A percentile compares a stretch with the other conserved stretches of the same genome.
phyloP scores from a whole-genome alignment of 1,140 invertebrate species.

The Ylistrum balloti region DNA sequence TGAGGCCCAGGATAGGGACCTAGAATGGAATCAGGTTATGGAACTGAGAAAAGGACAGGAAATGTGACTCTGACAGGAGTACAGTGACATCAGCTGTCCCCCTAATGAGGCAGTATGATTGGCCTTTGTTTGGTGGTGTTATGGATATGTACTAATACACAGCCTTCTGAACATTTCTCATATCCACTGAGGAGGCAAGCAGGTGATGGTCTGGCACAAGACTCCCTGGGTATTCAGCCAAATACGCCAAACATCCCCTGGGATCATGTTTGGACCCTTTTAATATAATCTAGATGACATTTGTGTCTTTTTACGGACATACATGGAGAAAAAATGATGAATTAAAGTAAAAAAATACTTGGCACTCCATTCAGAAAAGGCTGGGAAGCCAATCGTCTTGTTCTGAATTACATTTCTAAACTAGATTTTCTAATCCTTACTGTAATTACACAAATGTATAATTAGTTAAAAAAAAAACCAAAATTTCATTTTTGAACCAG shows the following conservation, averaged over 20 bases:
- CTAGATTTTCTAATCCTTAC: slow-evolving; percentile 7
- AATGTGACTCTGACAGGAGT: too few relatives aligned
- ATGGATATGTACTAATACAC: background rate
- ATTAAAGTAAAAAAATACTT: background rate
- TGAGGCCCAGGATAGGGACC: too few relatives aligned
- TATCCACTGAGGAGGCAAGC: background rate
- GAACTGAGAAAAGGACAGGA: too few relatives aligned
- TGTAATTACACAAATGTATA: slow-evolving; percentile 11
- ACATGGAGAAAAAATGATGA: background rate
- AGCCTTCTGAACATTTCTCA: background rate
- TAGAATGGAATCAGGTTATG: too few relatives aligned
- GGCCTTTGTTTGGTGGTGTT: slow-evolving; percentile 1
- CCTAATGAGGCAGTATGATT: background rate
- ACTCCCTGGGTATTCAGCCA: background rate
- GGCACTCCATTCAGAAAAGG: background rate
- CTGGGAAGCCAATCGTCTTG: background rate
- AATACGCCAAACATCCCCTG: background rate
- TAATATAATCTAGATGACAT: background rate
- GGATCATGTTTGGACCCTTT: background rate
- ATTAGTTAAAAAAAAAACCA: slow-evolving; percentile 24
- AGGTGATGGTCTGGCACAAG: background rate
- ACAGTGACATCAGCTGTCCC: background rate
- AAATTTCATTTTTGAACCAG: slow-evolving; percentile 10
- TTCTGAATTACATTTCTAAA: background rate
- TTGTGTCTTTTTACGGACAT: background rate